Base-by-base conservation (phyloP, 2,113 vertebrate genomes). In the Paradisaea rubra region DNA sequence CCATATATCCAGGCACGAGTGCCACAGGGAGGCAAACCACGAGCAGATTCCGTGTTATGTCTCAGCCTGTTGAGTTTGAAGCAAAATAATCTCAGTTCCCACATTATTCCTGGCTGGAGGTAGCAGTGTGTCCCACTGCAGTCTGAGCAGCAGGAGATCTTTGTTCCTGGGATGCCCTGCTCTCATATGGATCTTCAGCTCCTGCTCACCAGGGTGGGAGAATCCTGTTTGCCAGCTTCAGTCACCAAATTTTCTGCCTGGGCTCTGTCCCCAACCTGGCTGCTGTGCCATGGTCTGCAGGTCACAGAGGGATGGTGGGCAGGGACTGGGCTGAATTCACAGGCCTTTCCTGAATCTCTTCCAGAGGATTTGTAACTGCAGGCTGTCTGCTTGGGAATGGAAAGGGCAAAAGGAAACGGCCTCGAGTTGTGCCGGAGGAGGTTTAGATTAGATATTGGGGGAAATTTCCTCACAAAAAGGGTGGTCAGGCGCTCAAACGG, bases 1-100 rank as follows among this genome's bases (percentile, higher is more conserved):
- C 73, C 31, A 0, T 56, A 1, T 47, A 42, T 27, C 70, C 52
- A 25, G 9, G 19, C 6, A 13, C 18, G 3, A 2, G 21, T 61
- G 52, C 45, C 45, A 66, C 54, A 25, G 31, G 2, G 15, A 20
- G 47, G 45, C 42, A 73, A 27, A 37, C 77, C 10, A 15, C 0
- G 1, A 81, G 28, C 68, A 71, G 65, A 16, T n/a, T n/a, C n/a
- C 4, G 0, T 4, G 0, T 44, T 41, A 30, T 0, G 0, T 24
- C 84, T 81, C 57, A 23, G 53, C 72, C 65, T 63, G 11, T 21
- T 69, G 53, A 1, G 0, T 66, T 86, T 53, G 73, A 76, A 68
- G 61, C 63, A 72, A 30, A 72, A 33, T 47, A 61, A 63, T 25
- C 45, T 45, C 10, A 10, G 27, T 50, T 87, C 52, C 37, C 61